Evolutionary conservation across 2,888 invertebrate genomes (phyloP).

Genomic region (Mesorhabditis belari): DNA sequence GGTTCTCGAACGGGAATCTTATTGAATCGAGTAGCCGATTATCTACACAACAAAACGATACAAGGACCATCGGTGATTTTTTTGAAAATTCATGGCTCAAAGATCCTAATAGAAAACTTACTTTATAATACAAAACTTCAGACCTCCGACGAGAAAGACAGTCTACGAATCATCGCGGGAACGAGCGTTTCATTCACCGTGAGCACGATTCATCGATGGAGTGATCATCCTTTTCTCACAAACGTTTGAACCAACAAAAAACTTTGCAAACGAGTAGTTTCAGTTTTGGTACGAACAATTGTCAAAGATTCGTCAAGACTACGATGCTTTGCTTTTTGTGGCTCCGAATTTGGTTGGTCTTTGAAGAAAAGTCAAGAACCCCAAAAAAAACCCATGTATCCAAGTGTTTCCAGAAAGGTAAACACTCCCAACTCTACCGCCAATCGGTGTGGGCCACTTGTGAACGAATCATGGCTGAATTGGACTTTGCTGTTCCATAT

Average conservation of each 20-base stretch:
- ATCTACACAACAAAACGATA: not conserved
- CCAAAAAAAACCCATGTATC: not conserved
- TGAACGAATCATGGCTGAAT: conserved; percentile 18
- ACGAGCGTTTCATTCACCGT: conserved; percentile 22
- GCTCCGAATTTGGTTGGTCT: conserved; percentile 18
- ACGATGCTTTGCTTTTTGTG: conserved; percentile 24
- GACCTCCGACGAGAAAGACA: too few species aligned
- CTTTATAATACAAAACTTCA: too few species aligned
- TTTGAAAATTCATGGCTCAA: too few species aligned
- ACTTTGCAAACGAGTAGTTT: conserved; percentile 2
- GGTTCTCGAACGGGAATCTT: conserved; percentile 10
- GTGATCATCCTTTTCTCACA: conserved; percentile 23
- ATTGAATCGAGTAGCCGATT: conserved; percentile 9
- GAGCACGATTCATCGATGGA: conserved; percentile 25
- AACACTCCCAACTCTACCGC: conserved; percentile 6
- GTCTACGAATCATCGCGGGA: conserved; percentile 16
- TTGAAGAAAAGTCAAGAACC: not conserved
- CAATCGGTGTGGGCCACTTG: conserved; percentile 20
- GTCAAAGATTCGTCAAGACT: conserved; percentile 2
- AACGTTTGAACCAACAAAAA: conserved; percentile 11
- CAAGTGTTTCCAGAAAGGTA: conserved; percentile 13
- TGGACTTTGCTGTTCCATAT: conserved; percentile 26
- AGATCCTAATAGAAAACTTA: too few species aligned
- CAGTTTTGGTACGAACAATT: conserved; percentile 25
- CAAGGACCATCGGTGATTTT: not conserved